Evolutionary conservation across 2,888 invertebrate species (phyloP).

Genomic region (Syrista parreyssii): DNA sequence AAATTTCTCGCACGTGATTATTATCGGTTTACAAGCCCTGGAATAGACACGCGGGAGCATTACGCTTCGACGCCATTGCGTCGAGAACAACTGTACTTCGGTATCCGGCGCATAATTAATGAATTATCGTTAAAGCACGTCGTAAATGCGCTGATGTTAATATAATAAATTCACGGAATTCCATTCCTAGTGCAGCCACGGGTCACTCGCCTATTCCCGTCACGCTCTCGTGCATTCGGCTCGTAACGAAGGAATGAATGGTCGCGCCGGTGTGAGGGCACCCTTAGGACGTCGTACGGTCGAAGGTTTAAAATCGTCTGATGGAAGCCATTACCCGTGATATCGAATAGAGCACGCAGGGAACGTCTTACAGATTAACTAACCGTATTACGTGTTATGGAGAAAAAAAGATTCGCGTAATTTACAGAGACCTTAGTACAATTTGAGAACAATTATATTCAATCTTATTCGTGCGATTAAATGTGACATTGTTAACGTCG

Average conservation of each 20-base stretch:
- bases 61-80: constrained; percentile 2
- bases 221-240: constrained; percentile 26
- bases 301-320: background rate
- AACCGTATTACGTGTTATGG: background rate
- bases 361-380: background rate
- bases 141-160: background rate
- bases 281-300: background rate
- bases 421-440: background rate
- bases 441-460: background rate
- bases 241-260: background rate
- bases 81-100: background rate
- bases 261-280: background rate
- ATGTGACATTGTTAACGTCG: background rate
- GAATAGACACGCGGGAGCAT: background rate
- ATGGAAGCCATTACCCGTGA: background rate
- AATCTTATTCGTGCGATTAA: background rate
- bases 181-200: background rate
- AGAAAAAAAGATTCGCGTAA: background rate
- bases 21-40: background rate
- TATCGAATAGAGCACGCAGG: background rate
- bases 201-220: constrained; percentile 10
- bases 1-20: background rate
- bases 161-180: constrained; percentile 30
- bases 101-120: constrained; percentile 9
- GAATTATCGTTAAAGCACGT: constrained; percentile 17